Base-by-base conservation (phyloP, 2,113 vertebrate species). In the Rhinichthys klamathensis region DNA sequence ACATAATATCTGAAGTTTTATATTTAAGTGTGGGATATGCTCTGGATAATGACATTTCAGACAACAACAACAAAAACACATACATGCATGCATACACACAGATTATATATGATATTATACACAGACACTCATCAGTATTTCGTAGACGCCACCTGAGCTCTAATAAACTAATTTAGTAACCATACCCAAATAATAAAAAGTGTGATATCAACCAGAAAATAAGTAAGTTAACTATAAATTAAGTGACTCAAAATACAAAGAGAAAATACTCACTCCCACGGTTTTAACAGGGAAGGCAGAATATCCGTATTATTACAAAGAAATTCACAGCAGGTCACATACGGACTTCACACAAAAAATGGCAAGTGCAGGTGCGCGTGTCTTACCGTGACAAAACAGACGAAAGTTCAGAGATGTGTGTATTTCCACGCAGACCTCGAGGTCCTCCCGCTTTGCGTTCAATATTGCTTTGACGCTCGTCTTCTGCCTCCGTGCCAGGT, bases 321-420 rank as follows among this genome's bases (percentile, higher is more conserved):
- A 78, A 61, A 15, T 6, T 38, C 16, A 44, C 23, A 60, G 30
- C 4, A 4, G 30, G 35, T 56, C 74, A 3, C 18, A 77, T 67
- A 67, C 6, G 51, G 30, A 35, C 21, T 38, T 46, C 60, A 38
- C 41, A 27, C 41, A 49, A 81, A 27, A 5, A 44, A 82, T 30
- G 4, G 9, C 21, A 56, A 21, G 54, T 70, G 67, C 80, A 82
- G 63, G 65, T 82, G 80, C 27, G 30, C 30, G 7, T 18, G 80
- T 72, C 80, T 54, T 41, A 58, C 80, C 80, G 10, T 56, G 51
- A 60, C 18, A 38, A 56, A 82, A 54, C 65, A 32, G 30, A 56
- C 30, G 46, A 56, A 70, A 67, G 27, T 58, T 70, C 27, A 38
- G 23, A 11, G 35, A 5, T 51, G 12, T 67, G 69, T 21, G n/a